Conservation (phyloP, 2,797 vertebrate species). For the Macroramphosus scolopax region DNA sequence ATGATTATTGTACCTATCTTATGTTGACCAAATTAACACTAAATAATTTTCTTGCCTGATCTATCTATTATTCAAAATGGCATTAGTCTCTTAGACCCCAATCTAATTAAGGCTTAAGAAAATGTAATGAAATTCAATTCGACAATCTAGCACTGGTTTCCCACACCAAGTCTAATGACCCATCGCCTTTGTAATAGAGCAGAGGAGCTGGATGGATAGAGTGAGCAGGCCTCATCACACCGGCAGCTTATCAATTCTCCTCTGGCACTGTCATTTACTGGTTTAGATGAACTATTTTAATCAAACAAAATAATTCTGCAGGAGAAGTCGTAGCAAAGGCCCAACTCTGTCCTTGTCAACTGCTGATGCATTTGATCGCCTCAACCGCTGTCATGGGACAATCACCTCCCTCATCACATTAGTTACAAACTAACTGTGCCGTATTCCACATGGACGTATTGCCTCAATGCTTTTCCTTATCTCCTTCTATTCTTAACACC, state of each 20-base stretch:
- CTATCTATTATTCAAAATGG: constrained; percentile 58
- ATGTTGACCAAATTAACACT: constrained; percentile 46
- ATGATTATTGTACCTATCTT: constrained; percentile 36
- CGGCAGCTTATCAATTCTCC: constrained; percentile 39
- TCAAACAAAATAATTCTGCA: constrained; percentile 57
- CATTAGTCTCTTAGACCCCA: constrained; percentile 53
- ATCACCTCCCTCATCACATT: constrained; percentile 41
- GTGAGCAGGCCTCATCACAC: constrained; percentile 38
- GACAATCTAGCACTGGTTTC: constrained; percentile 47
- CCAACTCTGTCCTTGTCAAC: constrained; percentile 30
- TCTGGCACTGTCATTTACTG: constrained; percentile 25
- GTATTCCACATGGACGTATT: no score
- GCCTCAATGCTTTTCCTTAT: no score
- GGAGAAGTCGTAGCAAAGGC: constrained; percentile 26
- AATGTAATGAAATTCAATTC: constrained; percentile 66
- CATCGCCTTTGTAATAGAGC: constrained; percentile 51
- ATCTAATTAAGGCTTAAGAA: constrained; percentile 67
- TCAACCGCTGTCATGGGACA: constrained; percentile 15
- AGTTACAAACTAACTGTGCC: no score
- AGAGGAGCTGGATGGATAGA: constrained; percentile 36
- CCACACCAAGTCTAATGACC: constrained; percentile 62
- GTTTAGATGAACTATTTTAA: constrained; percentile 67
- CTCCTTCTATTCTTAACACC: no score
- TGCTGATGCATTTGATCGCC: constrained; percentile 31
- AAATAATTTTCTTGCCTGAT: constrained; percentile 53